A percentile compares a stretch with the other conserved stretches of the same genome.
These are phyloP conservation scores for Hemitrygon akajei DNA, from an alignment of 2,797 vertebrate genomes.

Conservation along the genomic window DNA sequence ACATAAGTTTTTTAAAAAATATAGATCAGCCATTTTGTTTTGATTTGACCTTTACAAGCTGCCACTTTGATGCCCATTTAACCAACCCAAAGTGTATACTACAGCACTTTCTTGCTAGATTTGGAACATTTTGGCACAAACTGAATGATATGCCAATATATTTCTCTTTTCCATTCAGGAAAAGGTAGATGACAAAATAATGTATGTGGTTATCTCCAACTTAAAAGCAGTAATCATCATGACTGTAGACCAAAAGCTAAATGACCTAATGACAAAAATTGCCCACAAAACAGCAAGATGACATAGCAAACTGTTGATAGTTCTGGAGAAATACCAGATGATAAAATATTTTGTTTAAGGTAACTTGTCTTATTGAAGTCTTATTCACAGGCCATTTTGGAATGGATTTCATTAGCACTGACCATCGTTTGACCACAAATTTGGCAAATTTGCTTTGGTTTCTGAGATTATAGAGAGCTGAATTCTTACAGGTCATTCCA, in stretches of 20 bases:
- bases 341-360: not conserved
- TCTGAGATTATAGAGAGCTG: not conserved
- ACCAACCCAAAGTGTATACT: too few relatives aligned
- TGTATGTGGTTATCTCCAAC: not conserved
- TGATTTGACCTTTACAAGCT: not conserved
- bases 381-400: not conserved
- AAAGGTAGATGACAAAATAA: not conserved
- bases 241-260: not conserved
- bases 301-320: not conserved
- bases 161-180: not conserved
- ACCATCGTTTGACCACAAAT: not conserved
- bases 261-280: not conserved
- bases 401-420: not conserved
- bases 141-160: not conserved
- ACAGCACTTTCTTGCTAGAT: not conserved
- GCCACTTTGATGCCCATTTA: not conserved
- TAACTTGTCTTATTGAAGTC: not conserved
- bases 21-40: not conserved
- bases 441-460: constrained; percentile 33
- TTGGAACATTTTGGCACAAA: not conserved
- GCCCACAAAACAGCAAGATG: not conserved
- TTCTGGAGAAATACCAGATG: not conserved
- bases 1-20: too few relatives aligned
- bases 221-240: not conserved
- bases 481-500: not conserved